Evolutionary conservation across 1,140 invertebrate genomes (phyloP).

Genomic region (Diuraphis noxia): DNA sequence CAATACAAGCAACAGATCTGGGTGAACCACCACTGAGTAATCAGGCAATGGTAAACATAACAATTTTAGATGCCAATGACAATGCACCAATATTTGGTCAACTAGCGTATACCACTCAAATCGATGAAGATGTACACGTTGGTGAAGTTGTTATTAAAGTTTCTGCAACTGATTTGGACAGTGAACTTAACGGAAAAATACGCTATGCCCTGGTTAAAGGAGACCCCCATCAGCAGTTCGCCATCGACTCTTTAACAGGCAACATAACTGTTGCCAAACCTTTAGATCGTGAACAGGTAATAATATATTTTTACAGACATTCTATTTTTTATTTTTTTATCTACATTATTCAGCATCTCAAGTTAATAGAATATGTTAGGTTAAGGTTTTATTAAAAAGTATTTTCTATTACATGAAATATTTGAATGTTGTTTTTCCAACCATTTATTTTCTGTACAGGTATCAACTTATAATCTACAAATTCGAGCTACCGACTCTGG

Average conservation of each 20-base stretch:
- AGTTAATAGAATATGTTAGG: too few relatives aligned
- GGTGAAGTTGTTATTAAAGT: conserved; percentile 74
- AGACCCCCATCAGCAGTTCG: conserved; percentile 77
- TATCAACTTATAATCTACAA: conserved; percentile 75
- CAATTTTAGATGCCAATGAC: conserved; percentile 86
- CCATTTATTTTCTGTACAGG: conserved; percentile 59
- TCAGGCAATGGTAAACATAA: conserved; percentile 84
- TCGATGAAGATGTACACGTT: conserved; percentile 76
- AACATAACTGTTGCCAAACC: conserved; percentile 73
- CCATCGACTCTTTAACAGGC: conserved; percentile 77
- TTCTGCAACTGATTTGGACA: conserved; percentile 79
- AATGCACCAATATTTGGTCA: conserved; percentile 84
- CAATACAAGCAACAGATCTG: conserved; percentile 86
- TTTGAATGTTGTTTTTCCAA: not conserved
- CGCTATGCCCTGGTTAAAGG: conserved; percentile 79
- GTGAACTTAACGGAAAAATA: conserved; percentile 76
- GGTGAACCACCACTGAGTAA: conserved; percentile 83
- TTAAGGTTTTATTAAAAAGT: not conserved
- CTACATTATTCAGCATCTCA: not conserved
- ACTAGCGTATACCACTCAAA: conserved; percentile 74
- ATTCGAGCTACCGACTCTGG: conserved; percentile 80
- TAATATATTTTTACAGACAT: conserved; percentile 29
- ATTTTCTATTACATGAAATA: not conserved
- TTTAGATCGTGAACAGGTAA: conserved; percentile 81
- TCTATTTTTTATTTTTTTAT: not conserved